These are phyloP conservation scores for Rhinogobio ventralis DNA, from an alignment of 2,797 vertebrate genomes.

Conservation along the genomic window DNA sequence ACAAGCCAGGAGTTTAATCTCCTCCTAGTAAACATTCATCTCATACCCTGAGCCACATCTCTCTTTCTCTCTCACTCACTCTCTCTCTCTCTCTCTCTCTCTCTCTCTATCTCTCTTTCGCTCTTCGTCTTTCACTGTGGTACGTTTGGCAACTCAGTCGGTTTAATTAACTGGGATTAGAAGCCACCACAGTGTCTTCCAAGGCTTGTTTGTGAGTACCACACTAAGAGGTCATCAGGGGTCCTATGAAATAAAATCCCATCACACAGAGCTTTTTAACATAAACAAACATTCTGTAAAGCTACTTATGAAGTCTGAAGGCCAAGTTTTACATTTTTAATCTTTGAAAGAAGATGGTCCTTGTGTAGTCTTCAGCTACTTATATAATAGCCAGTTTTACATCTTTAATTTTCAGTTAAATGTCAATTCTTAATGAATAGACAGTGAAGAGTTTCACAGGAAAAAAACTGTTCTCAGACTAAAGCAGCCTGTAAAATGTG, in stretches of 20 bases:
- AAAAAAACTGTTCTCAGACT: background rate
- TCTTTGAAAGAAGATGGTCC: conserved; percentile 29
- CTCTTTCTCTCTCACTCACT: conserved; percentile 52
- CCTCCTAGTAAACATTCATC: conserved; percentile 52
- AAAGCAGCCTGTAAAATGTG: conserved; percentile 17
- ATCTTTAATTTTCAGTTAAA: conserved; percentile 1
- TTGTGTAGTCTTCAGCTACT: background rate
- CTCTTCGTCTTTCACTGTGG: conserved; percentile 41
- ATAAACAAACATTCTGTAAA: conserved; percentile 37
- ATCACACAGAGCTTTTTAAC: conserved; percentile 44
- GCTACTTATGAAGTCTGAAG: conserved; percentile 39
- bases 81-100: conserved; percentile 9
- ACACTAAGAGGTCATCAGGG: conserved; percentile 54
- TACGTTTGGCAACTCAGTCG: conserved; percentile 64
- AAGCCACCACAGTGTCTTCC: conserved; percentile 39
- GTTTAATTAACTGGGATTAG: conserved; percentile 79
- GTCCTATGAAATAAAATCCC: conserved; percentile 42
- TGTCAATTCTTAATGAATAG: conserved; percentile 37
- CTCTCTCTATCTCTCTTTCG: too few species aligned
- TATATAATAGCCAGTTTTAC: background rate
- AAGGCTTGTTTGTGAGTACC: conserved; percentile 55
- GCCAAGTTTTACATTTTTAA: conserved; percentile 16
- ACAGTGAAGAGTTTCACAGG: background rate
- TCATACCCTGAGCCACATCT: conserved; percentile 58
- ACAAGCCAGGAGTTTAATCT: conserved; percentile 45